These are phyloP conservation scores for Anoplius nigerrimus DNA, from an alignment of 2,888 invertebrate genomes.

Conservation along the genomic window DNA sequence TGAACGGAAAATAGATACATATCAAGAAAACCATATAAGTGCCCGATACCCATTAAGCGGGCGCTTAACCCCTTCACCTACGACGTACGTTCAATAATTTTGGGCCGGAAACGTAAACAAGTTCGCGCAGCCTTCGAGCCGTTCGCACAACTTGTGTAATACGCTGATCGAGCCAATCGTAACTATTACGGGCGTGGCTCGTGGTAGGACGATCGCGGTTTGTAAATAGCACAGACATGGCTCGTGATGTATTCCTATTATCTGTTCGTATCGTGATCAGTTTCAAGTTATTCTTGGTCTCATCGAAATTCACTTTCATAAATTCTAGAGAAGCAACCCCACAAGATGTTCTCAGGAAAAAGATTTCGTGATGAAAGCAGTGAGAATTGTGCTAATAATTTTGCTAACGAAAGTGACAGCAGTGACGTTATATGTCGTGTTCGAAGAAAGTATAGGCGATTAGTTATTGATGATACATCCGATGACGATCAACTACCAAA, in stretches of 20 bases:
- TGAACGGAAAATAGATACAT: too few species aligned
- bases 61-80: slow-evolving; percentile 23
- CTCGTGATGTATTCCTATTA: slow-evolving; percentile 15
- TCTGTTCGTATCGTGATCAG: slow-evolving; percentile 18
- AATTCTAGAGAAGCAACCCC: background rate
- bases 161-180: slow-evolving; percentile 21
- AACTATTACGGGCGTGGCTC: slow-evolving; percentile 8
- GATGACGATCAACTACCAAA: background rate
- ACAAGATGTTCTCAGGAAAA: background rate
- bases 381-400: background rate
- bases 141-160: slow-evolving; percentile 19
- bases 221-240: slow-evolving; percentile 17
- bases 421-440: background rate
- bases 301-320: too few species aligned
- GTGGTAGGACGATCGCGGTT: slow-evolving; percentile 17
- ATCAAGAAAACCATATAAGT: too few species aligned
- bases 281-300: too few species aligned
- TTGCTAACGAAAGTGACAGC: background rate
- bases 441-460: background rate
- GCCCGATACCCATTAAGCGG: too few species aligned
- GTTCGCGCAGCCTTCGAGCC: slow-evolving; percentile 28
- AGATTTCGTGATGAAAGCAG: background rate
- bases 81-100: slow-evolving; percentile 21
- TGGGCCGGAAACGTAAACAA: slow-evolving; percentile 20
- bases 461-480: background rate